These are phyloP conservation scores for Loxodonta africana DNA, from an alignment of 2,113 vertebrate species.

Conservation along the genomic window DNA sequence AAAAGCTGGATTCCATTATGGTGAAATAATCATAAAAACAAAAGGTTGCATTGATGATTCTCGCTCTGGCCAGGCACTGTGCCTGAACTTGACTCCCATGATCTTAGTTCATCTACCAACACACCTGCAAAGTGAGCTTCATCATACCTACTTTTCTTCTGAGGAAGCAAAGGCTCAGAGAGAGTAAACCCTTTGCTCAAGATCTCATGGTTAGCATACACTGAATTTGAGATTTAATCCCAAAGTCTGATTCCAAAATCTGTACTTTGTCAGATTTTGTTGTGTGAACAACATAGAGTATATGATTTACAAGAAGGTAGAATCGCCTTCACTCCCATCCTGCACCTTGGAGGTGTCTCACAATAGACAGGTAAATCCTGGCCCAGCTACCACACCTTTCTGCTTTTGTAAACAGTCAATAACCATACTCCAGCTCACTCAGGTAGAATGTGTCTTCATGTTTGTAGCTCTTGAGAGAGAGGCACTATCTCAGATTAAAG, in stretches of 20 bases:
- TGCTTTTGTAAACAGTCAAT: background rate
- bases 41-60: background rate
- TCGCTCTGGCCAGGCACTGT: background rate
- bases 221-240: background rate
- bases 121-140: background rate
- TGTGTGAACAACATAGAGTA: background rate
- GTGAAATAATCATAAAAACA: background rate
- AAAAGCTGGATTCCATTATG: slow-evolving; percentile 2
- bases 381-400: background rate
- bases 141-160: background rate
- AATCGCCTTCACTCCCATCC: background rate
- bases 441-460: too few relatives aligned
- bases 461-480: background rate
- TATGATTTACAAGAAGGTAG: slow-evolving; percentile 9
- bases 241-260: background rate
- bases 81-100: background rate
- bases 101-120: background rate
- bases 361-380: background rate
- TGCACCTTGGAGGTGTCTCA: background rate
- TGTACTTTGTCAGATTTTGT: background rate
- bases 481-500: background rate
- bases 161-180: background rate
- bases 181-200: background rate
- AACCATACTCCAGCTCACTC: background rate
- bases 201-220: background rate